Percentiles rank a stretch among this genome's conserved stretches.
Conservation (phyloP, 2,113 vertebrate species). For the Loxodonta africana region DNA sequence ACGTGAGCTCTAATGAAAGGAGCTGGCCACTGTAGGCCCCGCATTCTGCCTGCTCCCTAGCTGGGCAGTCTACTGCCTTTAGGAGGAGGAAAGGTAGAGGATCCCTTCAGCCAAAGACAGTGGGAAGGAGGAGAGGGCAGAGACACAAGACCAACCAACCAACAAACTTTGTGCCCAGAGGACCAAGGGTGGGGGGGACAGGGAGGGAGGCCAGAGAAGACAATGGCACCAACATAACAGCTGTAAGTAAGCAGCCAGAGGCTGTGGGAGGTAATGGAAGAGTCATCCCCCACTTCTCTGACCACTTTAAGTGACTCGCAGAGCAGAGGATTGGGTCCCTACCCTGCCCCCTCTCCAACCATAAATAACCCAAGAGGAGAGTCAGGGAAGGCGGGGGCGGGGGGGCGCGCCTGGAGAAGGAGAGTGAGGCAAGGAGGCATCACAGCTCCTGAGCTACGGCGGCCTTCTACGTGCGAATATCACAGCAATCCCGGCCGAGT, state of each 20-base stretch:
- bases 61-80: not conserved
- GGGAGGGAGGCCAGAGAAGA: not conserved
- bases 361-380: slow-evolving; percentile 9
- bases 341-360: not conserved
- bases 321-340: not conserved
- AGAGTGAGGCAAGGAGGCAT: slow-evolving; percentile 3
- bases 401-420: not conserved
- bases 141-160: not conserved
- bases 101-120: not conserved
- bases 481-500: not conserved
- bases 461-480: not conserved
- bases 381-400: not conserved
- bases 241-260: not conserved
- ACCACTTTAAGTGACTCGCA: not conserved
- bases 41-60: not conserved
- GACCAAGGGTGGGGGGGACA: not conserved
- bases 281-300: not conserved
- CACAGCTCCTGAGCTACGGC: slow-evolving; percentile 38
- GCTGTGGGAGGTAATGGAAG: not conserved
- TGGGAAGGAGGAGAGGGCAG: too few relatives aligned
- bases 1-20: not conserved
- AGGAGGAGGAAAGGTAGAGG: not conserved
- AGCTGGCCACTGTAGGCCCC: not conserved
- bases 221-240: not conserved
- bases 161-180: not conserved